Percentiles rank a stretch among this genome's conserved stretches.
phyloP scores from a whole-genome alignment of 1,140 invertebrate species.

The Octopus sinensis region DNA sequence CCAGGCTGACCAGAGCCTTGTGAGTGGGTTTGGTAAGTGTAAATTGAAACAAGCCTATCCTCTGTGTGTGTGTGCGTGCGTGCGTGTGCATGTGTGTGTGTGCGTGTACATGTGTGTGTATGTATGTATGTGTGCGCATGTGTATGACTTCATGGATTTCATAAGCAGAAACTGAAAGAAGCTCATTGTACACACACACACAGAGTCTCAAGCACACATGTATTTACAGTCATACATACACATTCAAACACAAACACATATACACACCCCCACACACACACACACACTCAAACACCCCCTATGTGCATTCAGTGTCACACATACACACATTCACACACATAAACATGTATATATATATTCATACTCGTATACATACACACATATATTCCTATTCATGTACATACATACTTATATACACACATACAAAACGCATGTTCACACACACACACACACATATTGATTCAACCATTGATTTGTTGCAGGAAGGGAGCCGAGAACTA shows the following conservation, averaged over 20 bases:
- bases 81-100: no score
- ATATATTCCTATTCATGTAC: background rate
- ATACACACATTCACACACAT: background rate
- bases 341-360: background rate
- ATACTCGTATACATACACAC: background rate
- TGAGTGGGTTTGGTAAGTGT: no score
- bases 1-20: no score
- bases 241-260: background rate
- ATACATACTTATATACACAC: background rate
- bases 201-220: no score
- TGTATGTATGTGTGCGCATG: no score
- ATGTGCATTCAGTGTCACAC: background rate
- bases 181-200: no score
- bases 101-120: no score
- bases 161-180: no score
- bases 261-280: background rate
- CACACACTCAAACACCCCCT: background rate
- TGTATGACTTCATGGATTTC: no score
- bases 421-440: background rate
- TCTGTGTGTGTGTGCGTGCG: no score
- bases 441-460: background rate
- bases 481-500: slow-evolving; percentile 57
- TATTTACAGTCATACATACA: background rate
- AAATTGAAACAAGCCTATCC: no score
- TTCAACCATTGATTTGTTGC: slow-evolving; percentile 17